These are phyloP conservation scores for Climacteris rufus DNA, from an alignment of 2,113 vertebrate genomes.

Conservation along the genomic window DNA sequence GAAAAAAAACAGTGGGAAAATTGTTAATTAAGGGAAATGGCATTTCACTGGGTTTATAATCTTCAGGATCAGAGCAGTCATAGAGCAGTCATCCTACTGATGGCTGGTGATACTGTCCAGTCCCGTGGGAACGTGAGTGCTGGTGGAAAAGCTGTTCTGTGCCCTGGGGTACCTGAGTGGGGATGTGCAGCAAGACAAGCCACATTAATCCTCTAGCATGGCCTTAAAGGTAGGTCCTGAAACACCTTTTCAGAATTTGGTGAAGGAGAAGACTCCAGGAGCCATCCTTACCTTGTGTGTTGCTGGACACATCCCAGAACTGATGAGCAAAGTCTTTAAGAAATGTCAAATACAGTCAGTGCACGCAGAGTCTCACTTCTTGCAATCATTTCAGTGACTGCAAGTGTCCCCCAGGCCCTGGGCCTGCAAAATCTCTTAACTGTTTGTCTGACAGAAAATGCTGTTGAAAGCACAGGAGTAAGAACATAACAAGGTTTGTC, in stretches of 20 bases:
- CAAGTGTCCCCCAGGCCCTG: background rate
- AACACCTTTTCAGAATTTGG: background rate
- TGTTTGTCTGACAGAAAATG: background rate
- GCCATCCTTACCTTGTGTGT: background rate
- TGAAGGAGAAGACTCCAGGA: background rate
- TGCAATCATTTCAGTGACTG: background rate
- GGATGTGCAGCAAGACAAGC: background rate
- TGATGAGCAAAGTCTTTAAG: background rate
- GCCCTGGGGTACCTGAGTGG: too few relatives aligned
- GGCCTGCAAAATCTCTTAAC: background rate
- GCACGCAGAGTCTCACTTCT: background rate
- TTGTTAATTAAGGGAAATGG: background rate
- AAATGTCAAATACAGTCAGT: background rate
- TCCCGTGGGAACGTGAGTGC: rapidly evolving
- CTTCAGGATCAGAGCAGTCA: background rate
- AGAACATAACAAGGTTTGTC: background rate
- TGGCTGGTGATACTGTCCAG: background rate
- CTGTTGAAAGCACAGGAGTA: background rate
- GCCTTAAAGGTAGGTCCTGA: background rate
- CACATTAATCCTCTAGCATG: rapidly evolving
- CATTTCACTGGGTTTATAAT: background rate
- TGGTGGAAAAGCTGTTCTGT: background rate
- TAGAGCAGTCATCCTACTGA: background rate
- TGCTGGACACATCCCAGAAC: background rate
- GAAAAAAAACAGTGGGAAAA: background rate